These are phyloP conservation scores for Mormyrops boulengeri DNA, from an alignment of 2,797 vertebrate species.

Conservation along the genomic window DNA sequence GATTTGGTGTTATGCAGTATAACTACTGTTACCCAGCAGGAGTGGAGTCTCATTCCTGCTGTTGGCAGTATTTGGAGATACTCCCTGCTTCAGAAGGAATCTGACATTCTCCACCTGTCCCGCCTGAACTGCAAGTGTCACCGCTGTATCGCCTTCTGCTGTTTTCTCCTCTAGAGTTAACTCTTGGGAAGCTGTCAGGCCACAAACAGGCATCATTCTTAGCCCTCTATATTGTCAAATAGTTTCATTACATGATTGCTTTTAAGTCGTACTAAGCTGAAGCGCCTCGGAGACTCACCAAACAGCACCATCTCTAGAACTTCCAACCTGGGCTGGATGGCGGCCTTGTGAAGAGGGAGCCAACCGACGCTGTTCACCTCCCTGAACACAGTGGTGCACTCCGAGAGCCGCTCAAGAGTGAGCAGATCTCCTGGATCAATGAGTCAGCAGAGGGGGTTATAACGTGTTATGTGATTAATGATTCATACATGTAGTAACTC, in stretches of 20 bases:
- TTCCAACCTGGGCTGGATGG: conserved; percentile 53
- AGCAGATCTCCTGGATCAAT: conserved; percentile 59
- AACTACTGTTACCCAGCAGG: conserved; percentile 62
- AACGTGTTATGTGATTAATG: not conserved
- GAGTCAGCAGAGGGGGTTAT: not conserved
- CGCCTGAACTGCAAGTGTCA: conserved; percentile 68
- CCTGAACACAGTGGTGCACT: conserved; percentile 57
- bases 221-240: not conserved
- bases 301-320: conserved; percentile 66
- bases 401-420: conserved; percentile 60
- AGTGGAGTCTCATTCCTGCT: conserved; percentile 72
- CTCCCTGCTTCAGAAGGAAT: conserved; percentile 64
- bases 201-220: not conserved
- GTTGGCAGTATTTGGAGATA: conserved; percentile 73
- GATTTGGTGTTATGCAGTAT: not conserved
- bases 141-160: conserved; percentile 64
- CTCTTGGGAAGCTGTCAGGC: conserved; percentile 52
- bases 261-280: not conserved
- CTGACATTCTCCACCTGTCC: conserved; percentile 59
- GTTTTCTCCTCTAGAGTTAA: conserved; percentile 71
- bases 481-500: not conserved
- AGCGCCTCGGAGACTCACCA: conserved; percentile 47
- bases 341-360: conserved; percentile 73
- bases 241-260: not conserved
- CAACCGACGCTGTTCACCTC: conserved; percentile 70